Percentiles rank a stretch among this genome's conserved stretches.
These are phyloP conservation scores for Bombylius discolor DNA, from an alignment of 2,888 invertebrate genomes.

Conservation along the genomic window DNA sequence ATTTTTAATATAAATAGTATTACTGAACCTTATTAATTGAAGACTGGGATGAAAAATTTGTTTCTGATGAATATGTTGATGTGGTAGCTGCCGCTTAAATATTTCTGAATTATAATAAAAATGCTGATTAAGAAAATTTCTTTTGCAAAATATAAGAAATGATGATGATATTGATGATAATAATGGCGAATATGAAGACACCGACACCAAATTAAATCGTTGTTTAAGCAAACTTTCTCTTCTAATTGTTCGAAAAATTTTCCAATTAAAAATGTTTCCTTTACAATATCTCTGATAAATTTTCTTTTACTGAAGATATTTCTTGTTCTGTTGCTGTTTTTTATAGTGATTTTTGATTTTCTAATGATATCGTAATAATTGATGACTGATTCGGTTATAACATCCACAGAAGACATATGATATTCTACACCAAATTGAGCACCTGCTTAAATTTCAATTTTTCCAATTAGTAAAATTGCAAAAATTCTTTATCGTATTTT, in stretches of 20 bases:
- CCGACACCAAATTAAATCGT: too few relatives aligned
- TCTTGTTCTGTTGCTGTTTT: background rate
- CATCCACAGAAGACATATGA: background rate
- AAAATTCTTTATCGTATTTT: too few relatives aligned
- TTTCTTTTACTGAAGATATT: background rate
- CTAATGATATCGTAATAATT: background rate
- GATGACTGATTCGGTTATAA: too few relatives aligned
- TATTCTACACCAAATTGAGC: background rate
- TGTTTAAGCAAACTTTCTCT: background rate
- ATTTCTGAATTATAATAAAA: background rate
- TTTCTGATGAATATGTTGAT: background rate
- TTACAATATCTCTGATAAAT: background rate
- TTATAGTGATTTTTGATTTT: background rate
- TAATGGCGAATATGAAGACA: too few relatives aligned
- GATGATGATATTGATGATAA: too few relatives aligned
- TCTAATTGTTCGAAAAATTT: background rate
- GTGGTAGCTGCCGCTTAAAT: too few relatives aligned
- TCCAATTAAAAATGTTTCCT: background rate
- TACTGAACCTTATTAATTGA: slow-evolving; percentile 12
- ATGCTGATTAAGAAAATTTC: background rate
- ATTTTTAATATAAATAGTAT: background rate
- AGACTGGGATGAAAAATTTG: background rate
- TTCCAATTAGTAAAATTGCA: too few relatives aligned
- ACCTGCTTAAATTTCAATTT: too few relatives aligned
- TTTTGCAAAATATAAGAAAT: too few relatives aligned